Evolutionary conservation across 2,888 invertebrate genomes (phyloP).

Genomic region (Eurytoma adleriae): DNA sequence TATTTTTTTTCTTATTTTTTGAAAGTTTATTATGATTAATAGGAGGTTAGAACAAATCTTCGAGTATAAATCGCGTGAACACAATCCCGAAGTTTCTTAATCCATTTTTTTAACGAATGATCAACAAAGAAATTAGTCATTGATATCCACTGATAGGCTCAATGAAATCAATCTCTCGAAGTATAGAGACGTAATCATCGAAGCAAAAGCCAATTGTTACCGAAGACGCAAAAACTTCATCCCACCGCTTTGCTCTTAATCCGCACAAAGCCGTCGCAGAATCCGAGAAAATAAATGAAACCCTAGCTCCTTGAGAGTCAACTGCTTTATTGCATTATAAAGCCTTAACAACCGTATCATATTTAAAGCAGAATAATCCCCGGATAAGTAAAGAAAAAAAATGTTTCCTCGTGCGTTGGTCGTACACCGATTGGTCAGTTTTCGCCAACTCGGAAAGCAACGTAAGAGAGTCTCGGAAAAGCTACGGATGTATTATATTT

Average conservation of each 20-base stretch:
- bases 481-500: constrained; percentile 11
- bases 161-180: too few relatives aligned
- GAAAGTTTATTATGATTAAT: too few relatives aligned
- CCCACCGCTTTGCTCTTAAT: neutral
- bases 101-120: too few relatives aligned
- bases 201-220: neutral
- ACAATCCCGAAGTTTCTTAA: too few relatives aligned
- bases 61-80: too few relatives aligned
- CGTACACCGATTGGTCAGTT: neutral
- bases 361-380: neutral
- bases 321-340: neutral
- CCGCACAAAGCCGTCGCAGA: neutral
- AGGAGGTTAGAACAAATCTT: too few relatives aligned
- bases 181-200: too few relatives aligned
- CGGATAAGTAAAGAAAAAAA: neutral
- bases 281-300: constrained; percentile 10
- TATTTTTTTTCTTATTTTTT: too few relatives aligned
- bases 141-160: too few relatives aligned
- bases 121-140: too few relatives aligned
- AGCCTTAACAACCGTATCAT: too few relatives aligned
- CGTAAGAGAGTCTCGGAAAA: neutral
- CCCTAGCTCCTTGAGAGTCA: neutral
- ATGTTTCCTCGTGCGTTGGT: neutral
- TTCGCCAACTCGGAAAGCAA: neutral
- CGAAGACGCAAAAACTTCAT: neutral